These are phyloP conservation scores for Arctocebus calabarensis DNA, from an alignment of 2,797 vertebrate species.

Conservation along the genomic window DNA sequence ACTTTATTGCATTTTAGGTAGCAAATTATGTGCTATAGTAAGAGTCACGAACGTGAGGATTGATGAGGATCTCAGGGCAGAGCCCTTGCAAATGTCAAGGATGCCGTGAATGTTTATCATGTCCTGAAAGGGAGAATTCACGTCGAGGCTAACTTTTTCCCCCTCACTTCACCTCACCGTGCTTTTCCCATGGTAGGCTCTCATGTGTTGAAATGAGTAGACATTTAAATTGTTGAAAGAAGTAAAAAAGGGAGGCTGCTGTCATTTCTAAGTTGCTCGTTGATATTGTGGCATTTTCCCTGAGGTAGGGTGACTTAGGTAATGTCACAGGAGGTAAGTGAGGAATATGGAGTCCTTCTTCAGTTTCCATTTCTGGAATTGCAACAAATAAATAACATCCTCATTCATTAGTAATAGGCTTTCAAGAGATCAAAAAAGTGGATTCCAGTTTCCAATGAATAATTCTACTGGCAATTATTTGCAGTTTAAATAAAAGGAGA, in stretches of 20 bases:
- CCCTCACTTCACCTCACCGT: neutral
- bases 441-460: constrained; percentile 79
- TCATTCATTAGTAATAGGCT: constrained; percentile 80
- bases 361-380: constrained; percentile 64
- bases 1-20: constrained; percentile 70
- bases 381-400: constrained; percentile 77
- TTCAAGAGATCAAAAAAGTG: constrained; percentile 79
- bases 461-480: constrained; percentile 79
- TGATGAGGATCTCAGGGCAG: constrained; percentile 47
- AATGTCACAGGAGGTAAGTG: constrained; percentile 47
- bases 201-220: neutral
- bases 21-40: constrained; percentile 56
- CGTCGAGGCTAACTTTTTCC: neutral
- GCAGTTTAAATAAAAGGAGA: constrained; percentile 79
- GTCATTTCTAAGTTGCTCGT: neutral
- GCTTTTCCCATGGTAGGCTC: neutral
- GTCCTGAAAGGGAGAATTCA: neutral
- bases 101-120: constrained; percentile 65
- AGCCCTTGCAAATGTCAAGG: constrained; percentile 7
- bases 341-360: constrained; percentile 23
- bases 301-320: constrained; percentile 51
- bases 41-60: constrained; percentile 56
- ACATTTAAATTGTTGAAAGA: neutral
- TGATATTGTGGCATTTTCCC: constrained; percentile 26
- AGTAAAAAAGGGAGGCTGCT: neutral